Percentiles rank a stretch among this genome's conserved stretches.
phyloP scores from a whole-genome alignment of 2,113 vertebrate genomes.

The Bubalus kerabau region DNA sequence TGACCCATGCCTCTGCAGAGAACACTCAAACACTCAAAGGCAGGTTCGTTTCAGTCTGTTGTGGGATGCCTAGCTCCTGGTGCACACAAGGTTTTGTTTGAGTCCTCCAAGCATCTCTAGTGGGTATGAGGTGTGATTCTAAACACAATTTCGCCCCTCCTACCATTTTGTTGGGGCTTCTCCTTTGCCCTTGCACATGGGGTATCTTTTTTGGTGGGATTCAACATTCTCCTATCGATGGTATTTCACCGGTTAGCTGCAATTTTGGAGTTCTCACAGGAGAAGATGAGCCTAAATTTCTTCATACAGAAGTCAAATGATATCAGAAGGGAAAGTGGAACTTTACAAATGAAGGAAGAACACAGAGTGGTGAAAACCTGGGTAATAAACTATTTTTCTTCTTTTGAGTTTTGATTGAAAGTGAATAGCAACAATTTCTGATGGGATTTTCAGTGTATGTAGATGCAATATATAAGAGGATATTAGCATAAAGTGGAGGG shows the following conservation, averaged over 20 bases:
- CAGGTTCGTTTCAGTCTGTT: not conserved
- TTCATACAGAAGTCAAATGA: not conserved
- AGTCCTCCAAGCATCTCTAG: not conserved
- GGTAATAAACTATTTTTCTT: not conserved
- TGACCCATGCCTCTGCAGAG: not conserved
- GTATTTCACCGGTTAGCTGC: not conserved
- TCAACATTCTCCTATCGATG: not conserved
- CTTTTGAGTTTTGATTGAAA: constrained; percentile 5
- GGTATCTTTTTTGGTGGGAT: not conserved
- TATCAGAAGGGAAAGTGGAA: not conserved
- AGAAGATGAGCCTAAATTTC: not conserved
- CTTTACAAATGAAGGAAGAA: not conserved
- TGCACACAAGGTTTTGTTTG: not conserved
- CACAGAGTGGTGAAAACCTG: not conserved
- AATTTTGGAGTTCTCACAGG: not conserved
- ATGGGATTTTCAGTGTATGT: not conserved
- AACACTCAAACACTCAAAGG: not conserved
- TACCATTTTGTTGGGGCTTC: not conserved
- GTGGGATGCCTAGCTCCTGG: not conserved
- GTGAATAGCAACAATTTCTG: not conserved
- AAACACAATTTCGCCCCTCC: not conserved
- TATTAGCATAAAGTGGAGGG: not conserved
- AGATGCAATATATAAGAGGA: not conserved
- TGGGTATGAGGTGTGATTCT: not conserved
- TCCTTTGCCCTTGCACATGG: not conserved